These are phyloP conservation scores for Brachionus manjavacas DNA, from an alignment of 1,140 invertebrate genomes.

Conservation along the genomic window DNA sequence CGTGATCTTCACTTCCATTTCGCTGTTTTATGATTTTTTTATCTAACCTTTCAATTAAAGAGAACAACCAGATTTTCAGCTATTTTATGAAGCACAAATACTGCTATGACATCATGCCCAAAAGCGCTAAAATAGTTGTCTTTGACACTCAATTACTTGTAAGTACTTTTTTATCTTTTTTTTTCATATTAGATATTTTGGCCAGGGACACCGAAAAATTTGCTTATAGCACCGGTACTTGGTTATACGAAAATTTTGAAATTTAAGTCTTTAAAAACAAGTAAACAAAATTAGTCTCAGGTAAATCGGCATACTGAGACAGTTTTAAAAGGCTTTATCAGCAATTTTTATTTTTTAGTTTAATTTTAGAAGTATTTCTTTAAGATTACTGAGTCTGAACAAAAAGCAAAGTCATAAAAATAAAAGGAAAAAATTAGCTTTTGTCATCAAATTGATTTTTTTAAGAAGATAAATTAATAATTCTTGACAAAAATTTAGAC, in stretches of 20 bases:
- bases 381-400: background rate
- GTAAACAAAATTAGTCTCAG: background rate
- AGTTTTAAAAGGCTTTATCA: background rate
- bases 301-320: background rate
- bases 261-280: background rate
- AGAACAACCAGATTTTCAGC: conserved; percentile 37
- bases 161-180: background rate
- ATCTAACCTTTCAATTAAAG: background rate
- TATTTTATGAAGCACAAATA: conserved; percentile 92
- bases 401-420: too few species aligned
- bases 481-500: too few species aligned
- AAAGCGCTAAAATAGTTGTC: conserved; percentile 94
- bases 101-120: conserved; percentile 98
- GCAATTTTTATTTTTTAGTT: background rate
- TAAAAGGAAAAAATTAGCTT: too few species aligned
- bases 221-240: background rate
- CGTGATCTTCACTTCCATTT: background rate
- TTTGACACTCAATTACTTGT: conserved; percentile 92
- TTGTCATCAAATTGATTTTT: too few species aligned
- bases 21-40: background rate
- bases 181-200: too few species aligned
- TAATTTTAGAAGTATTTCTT: background rate
- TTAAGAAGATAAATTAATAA: too few species aligned
- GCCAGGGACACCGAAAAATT: background rate
- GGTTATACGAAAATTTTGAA: background rate